Evolutionary conservation across 2,888 invertebrate species (phyloP).

Genomic region (Synanthedon formicaeformis): DNA sequence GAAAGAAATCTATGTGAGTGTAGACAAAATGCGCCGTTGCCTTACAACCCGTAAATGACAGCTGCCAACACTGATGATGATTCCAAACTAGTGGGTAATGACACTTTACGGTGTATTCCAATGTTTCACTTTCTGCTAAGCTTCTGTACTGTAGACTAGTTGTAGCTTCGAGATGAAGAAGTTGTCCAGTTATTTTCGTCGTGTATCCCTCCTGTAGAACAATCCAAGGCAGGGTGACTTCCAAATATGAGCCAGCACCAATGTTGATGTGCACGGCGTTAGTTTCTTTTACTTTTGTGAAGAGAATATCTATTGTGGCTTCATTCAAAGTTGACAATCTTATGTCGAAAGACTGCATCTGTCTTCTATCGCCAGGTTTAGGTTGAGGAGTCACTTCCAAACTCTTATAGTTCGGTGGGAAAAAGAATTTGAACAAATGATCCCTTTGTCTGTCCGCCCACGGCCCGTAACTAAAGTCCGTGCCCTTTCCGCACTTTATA

Average conservation of each 20-base stretch:
- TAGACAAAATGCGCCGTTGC: constrained; percentile 93
- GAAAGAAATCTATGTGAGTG: constrained; percentile 95
- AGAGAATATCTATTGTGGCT: constrained; percentile 95
- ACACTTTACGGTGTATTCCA: constrained; percentile 89
- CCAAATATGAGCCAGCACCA: constrained; percentile 94
- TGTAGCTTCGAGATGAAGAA: constrained; percentile 94
- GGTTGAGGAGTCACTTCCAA: constrained; percentile 84
- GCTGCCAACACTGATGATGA: constrained; percentile 94
- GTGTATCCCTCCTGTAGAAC: constrained; percentile 88
- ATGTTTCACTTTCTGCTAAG: constrained; percentile 92
- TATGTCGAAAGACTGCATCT: constrained; percentile 93
- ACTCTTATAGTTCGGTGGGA: constrained; percentile 87
- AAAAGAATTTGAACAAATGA: constrained; percentile 95
- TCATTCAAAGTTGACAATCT: constrained; percentile 90
- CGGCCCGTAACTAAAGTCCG: constrained; percentile 97
- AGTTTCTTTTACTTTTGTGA: constrained; percentile 94
- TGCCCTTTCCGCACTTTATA: constrained; percentile 94
- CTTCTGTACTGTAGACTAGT: constrained; percentile 95
- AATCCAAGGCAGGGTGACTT: constrained; percentile 96
- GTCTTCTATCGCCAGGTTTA: constrained; percentile 87
- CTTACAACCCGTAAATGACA: constrained; percentile 93
- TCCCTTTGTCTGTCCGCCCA: constrained; percentile 99
- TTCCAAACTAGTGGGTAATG: constrained; percentile 97
- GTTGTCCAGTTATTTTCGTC: constrained; percentile 91
- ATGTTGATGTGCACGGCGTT: constrained; percentile 97